Evolutionary conservation across 2,888 invertebrate species (phyloP), one percentile per base, ranked within the genome.

Genomic region (Drosophila siamana): DNA sequence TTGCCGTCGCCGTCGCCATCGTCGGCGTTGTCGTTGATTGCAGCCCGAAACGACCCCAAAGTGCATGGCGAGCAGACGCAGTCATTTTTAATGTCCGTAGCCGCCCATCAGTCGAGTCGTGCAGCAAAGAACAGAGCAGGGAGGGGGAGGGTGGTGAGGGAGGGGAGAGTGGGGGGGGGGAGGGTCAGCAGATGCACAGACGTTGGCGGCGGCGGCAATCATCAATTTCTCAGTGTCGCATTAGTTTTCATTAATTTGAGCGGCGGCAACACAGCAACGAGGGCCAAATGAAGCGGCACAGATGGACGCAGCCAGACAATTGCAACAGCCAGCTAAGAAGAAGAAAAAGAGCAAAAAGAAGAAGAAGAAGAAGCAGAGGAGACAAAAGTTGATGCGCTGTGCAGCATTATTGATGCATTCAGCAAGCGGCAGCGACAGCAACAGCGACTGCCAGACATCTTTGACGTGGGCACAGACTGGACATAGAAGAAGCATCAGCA

Each of bases 191-290:
- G 67, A 52, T 72, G 72, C 72, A 72, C 61, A 72, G 60, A 70
- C 69, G 40, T 15, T 41, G 69, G 54, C 81, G 69, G 62, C 76
- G 69, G 59, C 74, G 85, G 86, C 84, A 84, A 84, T 85, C 88
- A 85, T 88, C 88, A 88, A 85, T 85, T 85, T 83, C 83, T 88
- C 84, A 88, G 85, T 87, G 89, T 88, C 89, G 85, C 85, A 85
- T 88, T 88, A 88, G 85, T 88, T 88, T 86, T 87, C 85, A 88
- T 88, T 86, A 86, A 86, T 86, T 88, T 86, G 89, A 86, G 76
- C 86, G 78, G 74, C 88, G 66, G 54, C 84, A 60, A 57, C 72
- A 48, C 44, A 22, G 28, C 50, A 41, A 70, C 52, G 52, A 16
- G 59, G 28, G 50, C 63, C 79, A 78, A 78, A 78, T 78, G 76